phyloP scores from a whole-genome alignment of 1,140 invertebrate species.

The Antheraea pernyi region DNA sequence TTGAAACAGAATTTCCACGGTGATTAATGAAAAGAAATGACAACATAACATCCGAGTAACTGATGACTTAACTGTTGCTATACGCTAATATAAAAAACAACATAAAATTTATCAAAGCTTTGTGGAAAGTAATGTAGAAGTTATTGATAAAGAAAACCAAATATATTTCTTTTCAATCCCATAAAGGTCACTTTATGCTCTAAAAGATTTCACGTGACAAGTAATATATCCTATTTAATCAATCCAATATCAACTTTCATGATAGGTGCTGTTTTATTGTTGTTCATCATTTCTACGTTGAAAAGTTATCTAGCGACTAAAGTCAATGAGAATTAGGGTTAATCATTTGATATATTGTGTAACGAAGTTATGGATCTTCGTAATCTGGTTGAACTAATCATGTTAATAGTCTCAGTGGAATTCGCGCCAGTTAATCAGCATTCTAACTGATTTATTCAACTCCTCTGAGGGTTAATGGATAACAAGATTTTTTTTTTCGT shows the following conservation, averaged over 20 bases:
- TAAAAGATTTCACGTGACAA: neutral
- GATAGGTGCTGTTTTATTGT: neutral
- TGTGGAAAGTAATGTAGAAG: too few species aligned
- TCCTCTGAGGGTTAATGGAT: neutral
- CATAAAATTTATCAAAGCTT: too few species aligned
- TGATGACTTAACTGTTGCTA: too few species aligned
- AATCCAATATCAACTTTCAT: too few species aligned
- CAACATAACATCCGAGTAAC: too few species aligned
- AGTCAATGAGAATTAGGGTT: neutral
- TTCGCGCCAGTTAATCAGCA: neutral
- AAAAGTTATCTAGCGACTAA: neutral
- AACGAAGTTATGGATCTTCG: neutral
- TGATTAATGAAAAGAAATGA: too few species aligned
- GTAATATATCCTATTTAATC: neutral
- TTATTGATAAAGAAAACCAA: too few species aligned
- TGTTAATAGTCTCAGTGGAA: neutral
- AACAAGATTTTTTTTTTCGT: neutral
- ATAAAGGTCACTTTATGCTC: too few species aligned
- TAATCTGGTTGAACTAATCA: neutral
- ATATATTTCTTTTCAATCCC: too few species aligned
- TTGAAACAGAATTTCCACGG: too few species aligned
- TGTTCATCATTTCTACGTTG: neutral
- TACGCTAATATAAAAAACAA: too few species aligned
- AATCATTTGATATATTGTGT: neutral
- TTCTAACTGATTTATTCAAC: neutral